Evolutionary conservation across 2,797 vertebrate species (phyloP).

Genomic region (Lates japonicus): DNA sequence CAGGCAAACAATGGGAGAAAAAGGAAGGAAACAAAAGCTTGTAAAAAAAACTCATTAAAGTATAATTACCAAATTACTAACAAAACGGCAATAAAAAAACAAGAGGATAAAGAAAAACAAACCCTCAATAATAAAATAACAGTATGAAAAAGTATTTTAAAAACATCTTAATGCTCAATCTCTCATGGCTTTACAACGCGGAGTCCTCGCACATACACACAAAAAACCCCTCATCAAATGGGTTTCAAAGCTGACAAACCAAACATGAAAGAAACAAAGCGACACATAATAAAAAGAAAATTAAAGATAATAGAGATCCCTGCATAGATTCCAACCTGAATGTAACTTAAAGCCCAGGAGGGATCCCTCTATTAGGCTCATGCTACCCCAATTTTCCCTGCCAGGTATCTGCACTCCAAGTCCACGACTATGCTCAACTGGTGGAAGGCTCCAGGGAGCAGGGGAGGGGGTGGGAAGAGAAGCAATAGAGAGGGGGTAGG

Average conservation of each 20-base stretch:
- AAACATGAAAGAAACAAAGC: constrained; percentile 37
- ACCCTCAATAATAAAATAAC: constrained; percentile 41
- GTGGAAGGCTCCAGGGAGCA: constrained; percentile 31
- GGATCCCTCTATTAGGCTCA: constrained; percentile 41
- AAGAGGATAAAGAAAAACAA: constrained; percentile 24
- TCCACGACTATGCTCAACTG: constrained; percentile 35
- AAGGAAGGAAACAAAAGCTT: constrained; percentile 24
- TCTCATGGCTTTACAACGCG: constrained; percentile 72
- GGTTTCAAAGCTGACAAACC: constrained; percentile 52
- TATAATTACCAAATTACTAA: constrained; percentile 42
- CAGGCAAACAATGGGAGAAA: constrained; percentile 16
- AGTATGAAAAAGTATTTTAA: constrained; percentile 25
- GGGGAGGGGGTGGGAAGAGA: neutral
- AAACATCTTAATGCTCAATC: constrained; percentile 56
- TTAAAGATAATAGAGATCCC: constrained; percentile 66
- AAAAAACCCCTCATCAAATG: constrained; percentile 21
- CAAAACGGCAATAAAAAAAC: constrained; percentile 54
- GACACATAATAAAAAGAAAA: constrained; percentile 18
- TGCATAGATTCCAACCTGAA: constrained; percentile 76
- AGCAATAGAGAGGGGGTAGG: constrained; percentile 15
- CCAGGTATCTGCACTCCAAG: constrained; percentile 29
- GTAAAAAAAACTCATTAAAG: constrained; percentile 60
- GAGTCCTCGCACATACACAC: constrained; percentile 31
- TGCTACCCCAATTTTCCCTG: constrained; percentile 37
- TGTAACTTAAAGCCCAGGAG: constrained; percentile 56